phyloP scores from a whole-genome alignment of 1,140 invertebrate genomes.

The Eubasilissa regina region DNA sequence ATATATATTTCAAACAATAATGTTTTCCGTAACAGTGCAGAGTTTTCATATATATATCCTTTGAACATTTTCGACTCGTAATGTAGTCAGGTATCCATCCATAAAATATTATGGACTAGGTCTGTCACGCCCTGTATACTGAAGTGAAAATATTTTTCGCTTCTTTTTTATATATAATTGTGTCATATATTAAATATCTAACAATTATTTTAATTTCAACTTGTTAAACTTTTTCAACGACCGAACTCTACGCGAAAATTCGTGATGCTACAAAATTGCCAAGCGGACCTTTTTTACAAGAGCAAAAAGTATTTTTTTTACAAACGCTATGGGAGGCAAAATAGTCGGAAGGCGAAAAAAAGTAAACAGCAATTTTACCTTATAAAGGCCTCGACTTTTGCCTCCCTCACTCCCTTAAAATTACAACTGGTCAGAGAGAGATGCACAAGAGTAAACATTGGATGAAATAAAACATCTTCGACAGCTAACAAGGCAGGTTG shows the following conservation, averaged over 20 bases:
- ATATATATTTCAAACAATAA: no score
- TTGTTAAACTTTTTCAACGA: not conserved
- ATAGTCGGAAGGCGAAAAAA: slow-evolving; percentile 47
- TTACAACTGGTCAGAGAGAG: slow-evolving; percentile 43
- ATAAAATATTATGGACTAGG: no score
- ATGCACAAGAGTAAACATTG: slow-evolving; percentile 56
- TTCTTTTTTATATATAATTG: no score
- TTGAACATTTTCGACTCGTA: no score
- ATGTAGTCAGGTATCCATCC: no score
- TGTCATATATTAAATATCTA: no score
- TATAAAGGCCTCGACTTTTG: slow-evolving; percentile 42
- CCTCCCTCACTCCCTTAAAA: slow-evolving; percentile 51
- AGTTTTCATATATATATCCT: no score
- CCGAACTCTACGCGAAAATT: not conserved
- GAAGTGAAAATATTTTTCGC: no score
- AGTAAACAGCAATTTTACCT: slow-evolving; percentile 49
- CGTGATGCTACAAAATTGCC: slow-evolving; percentile 8
- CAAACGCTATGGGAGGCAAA: slow-evolving; percentile 56
- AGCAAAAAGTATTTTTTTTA: slow-evolving; percentile 43
- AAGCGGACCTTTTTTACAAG: not conserved
- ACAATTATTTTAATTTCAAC: no score
- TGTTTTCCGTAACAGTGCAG: no score
- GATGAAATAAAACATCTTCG: slow-evolving; percentile 54
- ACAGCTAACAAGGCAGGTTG: slow-evolving; percentile 51
- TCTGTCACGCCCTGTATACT: no score